These are phyloP conservation scores for Oxycera nigricornis DNA, from an alignment of 2,888 invertebrate genomes.

Conservation along the genomic window DNA sequence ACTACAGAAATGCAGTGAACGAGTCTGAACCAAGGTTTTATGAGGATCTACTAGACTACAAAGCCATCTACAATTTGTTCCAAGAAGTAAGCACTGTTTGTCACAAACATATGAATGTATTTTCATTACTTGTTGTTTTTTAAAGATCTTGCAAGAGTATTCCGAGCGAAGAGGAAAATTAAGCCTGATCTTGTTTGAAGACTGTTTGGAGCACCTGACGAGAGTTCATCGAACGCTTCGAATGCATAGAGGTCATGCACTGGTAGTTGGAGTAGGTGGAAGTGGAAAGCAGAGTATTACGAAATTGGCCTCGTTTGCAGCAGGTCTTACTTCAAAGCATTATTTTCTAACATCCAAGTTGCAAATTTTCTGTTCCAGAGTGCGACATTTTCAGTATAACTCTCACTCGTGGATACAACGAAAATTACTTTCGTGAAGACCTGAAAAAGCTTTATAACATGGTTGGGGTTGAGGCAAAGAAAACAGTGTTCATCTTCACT, in stretches of 20 bases:
- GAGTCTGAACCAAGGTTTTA: constrained; percentile 82
- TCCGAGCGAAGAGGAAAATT: constrained; percentile 77
- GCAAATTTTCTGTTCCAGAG: constrained; percentile 59
- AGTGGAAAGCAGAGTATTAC: constrained; percentile 87
- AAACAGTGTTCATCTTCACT: constrained; percentile 82
- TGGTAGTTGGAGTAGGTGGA: constrained; percentile 89
- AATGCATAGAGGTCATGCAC: constrained; percentile 78
- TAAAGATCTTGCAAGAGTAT: constrained; percentile 82
- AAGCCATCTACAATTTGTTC: constrained; percentile 85
- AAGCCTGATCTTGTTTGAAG: constrained; percentile 87
- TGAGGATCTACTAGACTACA: constrained; percentile 89
- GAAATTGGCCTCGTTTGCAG: constrained; percentile 81
- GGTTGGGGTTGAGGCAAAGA: constrained; percentile 80
- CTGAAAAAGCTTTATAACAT: constrained; percentile 79
- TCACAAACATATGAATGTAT: neutral
- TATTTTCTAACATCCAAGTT: neutral
- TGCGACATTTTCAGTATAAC: constrained; percentile 84
- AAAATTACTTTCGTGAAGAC: constrained; percentile 83
- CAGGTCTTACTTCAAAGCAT: constrained; percentile 62
- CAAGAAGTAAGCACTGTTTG: constrained; percentile 70
- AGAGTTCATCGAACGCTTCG: constrained; percentile 84
- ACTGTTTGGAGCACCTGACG: constrained; percentile 89
- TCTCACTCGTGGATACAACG: constrained; percentile 85
- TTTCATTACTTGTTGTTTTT: neutral
- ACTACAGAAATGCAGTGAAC: constrained; percentile 84